phyloP scores from a whole-genome alignment of 2,797 vertebrate genomes.

The Myotis vivesi region DNA sequence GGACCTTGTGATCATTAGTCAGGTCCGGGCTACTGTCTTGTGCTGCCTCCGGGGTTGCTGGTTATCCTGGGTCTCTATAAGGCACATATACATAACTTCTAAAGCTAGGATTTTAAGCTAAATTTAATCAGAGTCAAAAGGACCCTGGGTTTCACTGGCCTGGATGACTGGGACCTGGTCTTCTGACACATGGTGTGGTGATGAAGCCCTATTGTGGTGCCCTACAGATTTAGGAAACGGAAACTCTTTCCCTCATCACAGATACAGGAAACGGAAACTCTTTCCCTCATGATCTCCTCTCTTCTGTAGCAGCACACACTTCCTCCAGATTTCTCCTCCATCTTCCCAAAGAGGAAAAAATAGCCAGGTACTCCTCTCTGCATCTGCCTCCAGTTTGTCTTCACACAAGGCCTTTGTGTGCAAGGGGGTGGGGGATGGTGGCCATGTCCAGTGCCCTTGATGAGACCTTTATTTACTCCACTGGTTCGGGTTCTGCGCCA shows the following conservation, averaged over 20 bases:
- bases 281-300: not conserved
- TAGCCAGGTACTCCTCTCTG: not conserved
- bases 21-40: not conserved
- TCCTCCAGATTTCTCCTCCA: not conserved
- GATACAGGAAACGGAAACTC: not conserved
- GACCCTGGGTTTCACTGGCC: not conserved
- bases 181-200: not conserved
- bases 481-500: not conserved
- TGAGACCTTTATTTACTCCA: not conserved
- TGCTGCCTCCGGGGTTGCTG: not conserved
- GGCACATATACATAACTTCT: not conserved
- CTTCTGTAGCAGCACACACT: not conserved
- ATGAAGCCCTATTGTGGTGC: not conserved
- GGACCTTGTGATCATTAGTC: not conserved
- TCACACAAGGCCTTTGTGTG: not conserved
- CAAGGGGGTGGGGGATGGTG: not conserved
- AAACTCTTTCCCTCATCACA: not conserved
- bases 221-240: accelerated
- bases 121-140: not conserved
- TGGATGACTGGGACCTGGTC: not conserved
- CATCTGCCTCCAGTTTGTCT: not conserved
- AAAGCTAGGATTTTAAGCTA: not conserved
- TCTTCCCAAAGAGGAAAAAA: not conserved
- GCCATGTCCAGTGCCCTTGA: not conserved
- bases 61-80: not conserved